Evolutionary conservation across 1,140 invertebrate species (phyloP).

Genomic region (Metaphire vulgaris): DNA sequence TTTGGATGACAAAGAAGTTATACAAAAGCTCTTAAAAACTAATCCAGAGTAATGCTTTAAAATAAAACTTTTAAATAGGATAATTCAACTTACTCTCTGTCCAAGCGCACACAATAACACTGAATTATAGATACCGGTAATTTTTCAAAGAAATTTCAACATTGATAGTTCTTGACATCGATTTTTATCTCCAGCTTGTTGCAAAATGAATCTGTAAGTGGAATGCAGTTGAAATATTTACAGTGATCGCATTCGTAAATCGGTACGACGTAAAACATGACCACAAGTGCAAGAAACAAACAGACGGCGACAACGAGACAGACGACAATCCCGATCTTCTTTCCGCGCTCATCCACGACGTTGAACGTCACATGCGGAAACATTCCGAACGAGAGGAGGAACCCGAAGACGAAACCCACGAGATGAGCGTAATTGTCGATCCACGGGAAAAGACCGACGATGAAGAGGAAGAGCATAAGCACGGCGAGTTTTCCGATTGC

Average conservation of each 20-base stretch:
- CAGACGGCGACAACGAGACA: constrained; percentile 66
- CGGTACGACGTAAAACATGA: constrained; percentile 80
- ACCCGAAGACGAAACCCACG: constrained; percentile 82
- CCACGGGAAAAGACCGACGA: constrained; percentile 45
- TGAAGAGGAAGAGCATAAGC: constrained; percentile 26
- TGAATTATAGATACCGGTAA: neutral
- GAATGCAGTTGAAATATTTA: constrained; percentile 85
- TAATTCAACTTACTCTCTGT: neutral
- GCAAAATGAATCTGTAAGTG: constrained; percentile 81
- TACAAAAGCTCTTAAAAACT: too few species aligned
- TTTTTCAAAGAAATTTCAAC: neutral
- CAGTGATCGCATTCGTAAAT: constrained; percentile 82
- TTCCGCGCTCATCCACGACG: neutral
- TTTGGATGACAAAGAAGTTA: too few species aligned
- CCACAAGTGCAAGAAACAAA: constrained; percentile 68
- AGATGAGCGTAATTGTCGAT: constrained; percentile 96
- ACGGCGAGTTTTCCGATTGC: constrained; percentile 14
- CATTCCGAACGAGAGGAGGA: constrained; percentile 80
- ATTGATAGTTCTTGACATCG: neutral
- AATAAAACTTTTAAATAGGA: too few species aligned
- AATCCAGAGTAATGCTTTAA: too few species aligned
- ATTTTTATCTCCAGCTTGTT: constrained; percentile 75
- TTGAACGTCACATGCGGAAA: constrained; percentile 59
- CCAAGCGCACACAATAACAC: neutral
- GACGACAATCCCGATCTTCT: neutral